Conservation (phyloP, 2,113 vertebrate species). For the Apteryx owenii region DNA sequence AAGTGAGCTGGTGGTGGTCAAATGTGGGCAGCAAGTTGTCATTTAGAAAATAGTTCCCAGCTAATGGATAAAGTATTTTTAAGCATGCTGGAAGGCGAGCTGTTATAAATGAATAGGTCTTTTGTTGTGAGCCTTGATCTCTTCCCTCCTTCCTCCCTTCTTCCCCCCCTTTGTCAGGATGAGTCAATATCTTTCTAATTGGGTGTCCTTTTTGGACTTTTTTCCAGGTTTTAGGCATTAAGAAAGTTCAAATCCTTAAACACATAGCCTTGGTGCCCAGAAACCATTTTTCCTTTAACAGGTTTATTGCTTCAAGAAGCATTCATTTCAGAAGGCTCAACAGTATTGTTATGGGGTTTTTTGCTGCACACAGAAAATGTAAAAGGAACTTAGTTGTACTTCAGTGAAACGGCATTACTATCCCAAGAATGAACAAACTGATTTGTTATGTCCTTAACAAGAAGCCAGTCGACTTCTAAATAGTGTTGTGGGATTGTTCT, state of each 20-base stretch:
- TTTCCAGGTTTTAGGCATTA: constrained; percentile 59
- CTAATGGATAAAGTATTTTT: constrained; percentile 57
- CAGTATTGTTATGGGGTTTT: constrained; percentile 32
- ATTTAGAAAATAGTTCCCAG: constrained; percentile 38
- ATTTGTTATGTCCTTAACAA: constrained; percentile 62
- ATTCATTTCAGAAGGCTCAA: constrained; percentile 53
- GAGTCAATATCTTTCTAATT: constrained; percentile 64
- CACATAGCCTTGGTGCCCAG: background rate
- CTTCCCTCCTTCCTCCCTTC: constrained; percentile 60
- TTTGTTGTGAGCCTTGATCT: constrained; percentile 68
- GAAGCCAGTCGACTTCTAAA: constrained; percentile 63
- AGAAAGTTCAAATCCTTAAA: constrained; percentile 55
- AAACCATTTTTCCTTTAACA: constrained; percentile 47
- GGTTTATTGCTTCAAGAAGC: constrained; percentile 63
- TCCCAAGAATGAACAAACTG: constrained; percentile 43
- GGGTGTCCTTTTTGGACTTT: constrained; percentile 59
- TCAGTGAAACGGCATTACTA: constrained; percentile 58
- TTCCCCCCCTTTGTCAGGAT: constrained; percentile 28
- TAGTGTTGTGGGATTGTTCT: constrained; percentile 50
- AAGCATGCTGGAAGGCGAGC: constrained; percentile 60
- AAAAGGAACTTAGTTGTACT: constrained; percentile 49
- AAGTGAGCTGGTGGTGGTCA: constrained; percentile 51
- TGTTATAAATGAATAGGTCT: constrained; percentile 63
- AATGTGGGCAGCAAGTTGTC: background rate
- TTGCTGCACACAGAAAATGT: constrained; percentile 43